phyloP scores from a whole-genome alignment of 2,888 invertebrate species.

The Lepidocyrtoides sp. region DNA sequence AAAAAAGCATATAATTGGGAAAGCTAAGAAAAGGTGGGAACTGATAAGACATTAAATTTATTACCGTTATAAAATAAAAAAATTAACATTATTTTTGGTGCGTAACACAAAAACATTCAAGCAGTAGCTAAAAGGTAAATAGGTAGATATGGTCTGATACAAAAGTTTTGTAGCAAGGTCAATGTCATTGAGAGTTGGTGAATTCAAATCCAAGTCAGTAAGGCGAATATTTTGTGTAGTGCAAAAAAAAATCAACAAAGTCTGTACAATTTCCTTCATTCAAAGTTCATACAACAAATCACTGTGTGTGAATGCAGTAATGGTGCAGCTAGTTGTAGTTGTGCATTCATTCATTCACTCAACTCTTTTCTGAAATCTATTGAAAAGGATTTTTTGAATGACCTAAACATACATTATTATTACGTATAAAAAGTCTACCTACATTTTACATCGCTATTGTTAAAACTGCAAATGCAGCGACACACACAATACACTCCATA shows the following conservation, averaged over 20 bases:
- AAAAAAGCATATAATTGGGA: no score
- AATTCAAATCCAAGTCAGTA: slow-evolving; percentile 59
- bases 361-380: slow-evolving; percentile 75
- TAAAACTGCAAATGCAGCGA: slow-evolving; percentile 79
- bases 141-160: no score
- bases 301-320: slow-evolving; percentile 66
- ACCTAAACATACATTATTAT: slow-evolving; percentile 75
- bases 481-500: slow-evolving; percentile 76
- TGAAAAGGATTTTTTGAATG: slow-evolving; percentile 76
- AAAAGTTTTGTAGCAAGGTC: slow-evolving; percentile 43
- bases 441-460: slow-evolving; percentile 78
- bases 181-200: slow-evolving; percentile 43
- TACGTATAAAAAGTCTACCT: slow-evolving; percentile 78
- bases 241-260: slow-evolving; percentile 70
- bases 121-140: no score
- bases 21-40: no score
- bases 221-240: slow-evolving; percentile 27
- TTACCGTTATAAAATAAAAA: not conserved
- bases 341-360: slow-evolving; percentile 77
- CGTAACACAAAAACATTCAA: no score
- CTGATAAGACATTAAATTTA: no score
- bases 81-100: not conserved
- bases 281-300: slow-evolving; percentile 74
- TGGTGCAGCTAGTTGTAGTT: slow-evolving; percentile 67
- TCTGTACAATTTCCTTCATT: slow-evolving; percentile 51